These are phyloP conservation scores for Drosophila punjabiensis DNA, from an alignment of 1,140 invertebrate species.

Conservation along the genomic window DNA sequence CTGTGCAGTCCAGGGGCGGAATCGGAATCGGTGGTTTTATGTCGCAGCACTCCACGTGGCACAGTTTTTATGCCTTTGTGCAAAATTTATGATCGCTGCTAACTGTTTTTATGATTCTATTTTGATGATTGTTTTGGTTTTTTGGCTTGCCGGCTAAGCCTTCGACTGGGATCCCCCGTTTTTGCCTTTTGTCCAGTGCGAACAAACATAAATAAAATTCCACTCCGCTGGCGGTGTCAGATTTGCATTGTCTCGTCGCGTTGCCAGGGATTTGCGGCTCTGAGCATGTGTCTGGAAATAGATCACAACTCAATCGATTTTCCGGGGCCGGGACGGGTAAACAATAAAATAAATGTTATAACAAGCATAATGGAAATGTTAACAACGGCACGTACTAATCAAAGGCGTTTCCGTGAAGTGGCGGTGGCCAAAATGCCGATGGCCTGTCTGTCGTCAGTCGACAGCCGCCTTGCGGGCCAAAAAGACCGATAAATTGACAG, in stretches of 20 bases:
- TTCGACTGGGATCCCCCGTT: slow-evolving; percentile 9
- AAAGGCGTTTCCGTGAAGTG: slow-evolving; percentile 35
- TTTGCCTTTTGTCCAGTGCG: slow-evolving; percentile 28
- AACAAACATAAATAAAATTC: slow-evolving; percentile 68
- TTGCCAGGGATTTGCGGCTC: slow-evolving; percentile 45
- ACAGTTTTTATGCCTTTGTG: slow-evolving; percentile 70
- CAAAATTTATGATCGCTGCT: slow-evolving; percentile 76
- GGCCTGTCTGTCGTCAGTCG: slow-evolving; percentile 28
- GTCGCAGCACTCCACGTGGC: slow-evolving; percentile 65
- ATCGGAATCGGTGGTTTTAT: slow-evolving; percentile 57
- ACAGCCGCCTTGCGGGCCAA: slow-evolving; percentile 15
- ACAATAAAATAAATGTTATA: slow-evolving; percentile 62
- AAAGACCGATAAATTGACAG: slow-evolving; percentile 40
- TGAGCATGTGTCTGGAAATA: slow-evolving; percentile 49
- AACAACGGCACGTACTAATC: slow-evolving; percentile 68
- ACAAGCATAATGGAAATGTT: slow-evolving; percentile 62
- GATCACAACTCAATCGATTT: slow-evolving; percentile 45
- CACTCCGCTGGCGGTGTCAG: slow-evolving; percentile 48
- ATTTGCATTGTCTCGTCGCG: slow-evolving; percentile 48
- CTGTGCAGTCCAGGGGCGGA: slow-evolving; percentile 19
- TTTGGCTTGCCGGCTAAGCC: slow-evolving; percentile 30
- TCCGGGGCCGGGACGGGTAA: slow-evolving; percentile 18
- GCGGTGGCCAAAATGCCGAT: slow-evolving; percentile 46
- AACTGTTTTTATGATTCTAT: slow-evolving; percentile 82
- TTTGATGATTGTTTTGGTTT: slow-evolving; percentile 80